phyloP scores from a whole-genome alignment of 2,888 invertebrate genomes.

The Julus scandinavius region DNA sequence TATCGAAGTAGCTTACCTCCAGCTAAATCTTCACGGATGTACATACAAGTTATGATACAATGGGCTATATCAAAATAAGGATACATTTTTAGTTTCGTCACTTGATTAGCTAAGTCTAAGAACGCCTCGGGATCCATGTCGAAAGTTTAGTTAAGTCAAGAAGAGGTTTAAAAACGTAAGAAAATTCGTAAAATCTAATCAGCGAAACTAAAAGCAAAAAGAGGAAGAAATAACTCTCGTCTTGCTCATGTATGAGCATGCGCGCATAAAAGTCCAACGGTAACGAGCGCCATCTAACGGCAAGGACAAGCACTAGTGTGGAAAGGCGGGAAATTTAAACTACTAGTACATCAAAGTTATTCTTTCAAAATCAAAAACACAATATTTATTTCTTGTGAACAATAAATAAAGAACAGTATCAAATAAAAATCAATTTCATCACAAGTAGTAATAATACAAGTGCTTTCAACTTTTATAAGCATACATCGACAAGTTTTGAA shows the following conservation, averaged over 20 bases:
- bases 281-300: neutral
- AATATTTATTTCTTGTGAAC: neutral
- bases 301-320: too few relatives aligned
- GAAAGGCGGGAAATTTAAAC: neutral
- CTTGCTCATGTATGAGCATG: constrained; percentile 22
- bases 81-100: constrained; percentile 99
- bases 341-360: neutral
- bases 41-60: constrained; percentile 91
- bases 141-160: constrained; percentile 32
- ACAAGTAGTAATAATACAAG: neutral
- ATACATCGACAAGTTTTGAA: neutral
- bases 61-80: constrained; percentile 99
- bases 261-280: neutral
- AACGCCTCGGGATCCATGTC: constrained; percentile 95
- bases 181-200: constrained; percentile 43
- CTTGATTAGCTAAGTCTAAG: constrained; percentile 97
- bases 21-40: constrained; percentile 94
- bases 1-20: constrained; percentile 73
- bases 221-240: neutral
- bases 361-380: neutral
- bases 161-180: constrained; percentile 20
- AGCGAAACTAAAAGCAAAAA: constrained; percentile 34
- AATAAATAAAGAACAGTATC: neutral
- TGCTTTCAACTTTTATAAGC: neutral
- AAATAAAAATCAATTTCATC: neutral